Evolutionary conservation across 1,140 invertebrate genomes (phyloP).

Genomic region (Mactra quadrangularis): DNA sequence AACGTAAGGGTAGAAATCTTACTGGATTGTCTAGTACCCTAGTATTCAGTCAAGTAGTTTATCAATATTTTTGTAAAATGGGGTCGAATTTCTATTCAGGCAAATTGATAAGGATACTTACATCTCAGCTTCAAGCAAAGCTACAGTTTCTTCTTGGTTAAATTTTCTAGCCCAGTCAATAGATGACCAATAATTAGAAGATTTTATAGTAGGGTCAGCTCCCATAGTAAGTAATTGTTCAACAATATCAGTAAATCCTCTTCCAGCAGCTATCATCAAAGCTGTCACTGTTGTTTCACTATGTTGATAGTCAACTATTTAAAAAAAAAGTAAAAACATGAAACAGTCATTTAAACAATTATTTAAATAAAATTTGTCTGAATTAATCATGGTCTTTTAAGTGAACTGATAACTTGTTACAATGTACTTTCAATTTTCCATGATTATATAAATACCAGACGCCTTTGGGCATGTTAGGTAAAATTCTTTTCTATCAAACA

Average conservation of each 20-base stretch:
- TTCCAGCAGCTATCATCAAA: conserved; percentile 90
- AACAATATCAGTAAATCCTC: conserved; percentile 87
- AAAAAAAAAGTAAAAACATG: not conserved
- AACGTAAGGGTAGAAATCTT: too few relatives aligned
- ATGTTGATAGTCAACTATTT: conserved; percentile 86
- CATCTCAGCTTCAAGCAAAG: conserved; percentile 83
- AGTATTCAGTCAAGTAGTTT: not conserved
- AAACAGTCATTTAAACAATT: not conserved
- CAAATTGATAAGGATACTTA: conserved; percentile 64
- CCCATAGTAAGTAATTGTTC: conserved; percentile 89
- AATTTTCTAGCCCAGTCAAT: conserved; percentile 89
- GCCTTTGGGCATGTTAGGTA: too few relatives aligned
- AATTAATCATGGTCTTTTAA: too few relatives aligned
- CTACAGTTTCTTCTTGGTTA: conserved; percentile 86
- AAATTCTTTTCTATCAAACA: too few relatives aligned
- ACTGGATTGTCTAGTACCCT: too few relatives aligned
- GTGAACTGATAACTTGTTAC: too few relatives aligned
- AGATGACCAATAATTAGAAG: conserved; percentile 90
- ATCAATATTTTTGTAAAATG: not conserved
- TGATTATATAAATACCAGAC: too few relatives aligned
- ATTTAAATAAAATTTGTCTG: not conserved
- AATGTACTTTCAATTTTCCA: too few relatives aligned
- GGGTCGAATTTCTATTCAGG: not conserved
- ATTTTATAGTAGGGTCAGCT: conserved; percentile 87
- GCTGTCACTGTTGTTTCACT: conserved; percentile 88